Conservation (phyloP, 2,113 vertebrate genomes). For the Indicator maculatus region DNA sequence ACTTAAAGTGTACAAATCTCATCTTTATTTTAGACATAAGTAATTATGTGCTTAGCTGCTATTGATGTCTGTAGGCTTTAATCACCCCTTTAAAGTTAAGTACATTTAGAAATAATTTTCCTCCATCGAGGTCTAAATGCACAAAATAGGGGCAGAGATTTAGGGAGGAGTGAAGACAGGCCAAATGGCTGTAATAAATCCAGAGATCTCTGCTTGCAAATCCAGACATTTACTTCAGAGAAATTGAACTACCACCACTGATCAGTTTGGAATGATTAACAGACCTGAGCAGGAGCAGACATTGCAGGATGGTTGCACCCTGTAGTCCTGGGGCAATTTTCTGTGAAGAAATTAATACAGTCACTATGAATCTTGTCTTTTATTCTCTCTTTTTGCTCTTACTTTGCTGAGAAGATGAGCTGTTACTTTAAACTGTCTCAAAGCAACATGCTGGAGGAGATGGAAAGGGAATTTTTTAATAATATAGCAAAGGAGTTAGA, state of each 20-base stretch:
- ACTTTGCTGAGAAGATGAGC: neutral
- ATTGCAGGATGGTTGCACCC: neutral
- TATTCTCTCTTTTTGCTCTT: neutral
- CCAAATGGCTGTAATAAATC: neutral
- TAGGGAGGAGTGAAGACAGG: neutral
- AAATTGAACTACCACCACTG: neutral
- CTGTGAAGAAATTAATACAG: neutral
- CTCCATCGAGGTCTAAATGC: neutral
- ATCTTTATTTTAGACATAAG: neutral
- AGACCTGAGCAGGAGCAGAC: neutral
- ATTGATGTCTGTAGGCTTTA: constrained; percentile 23
- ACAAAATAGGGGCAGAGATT: neutral
- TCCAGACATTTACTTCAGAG: neutral
- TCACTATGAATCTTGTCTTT: neutral
- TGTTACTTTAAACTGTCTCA: neutral
- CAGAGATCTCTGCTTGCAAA: neutral
- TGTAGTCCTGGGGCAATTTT: fast-evolving
- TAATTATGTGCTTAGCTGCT: constrained; percentile 36
- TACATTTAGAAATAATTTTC: neutral
- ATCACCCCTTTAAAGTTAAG: neutral
- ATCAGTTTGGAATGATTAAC: neutral
- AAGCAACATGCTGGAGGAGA: neutral
- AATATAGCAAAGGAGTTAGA: neutral
- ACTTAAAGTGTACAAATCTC: constrained; percentile 16
- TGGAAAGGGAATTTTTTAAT: neutral